Evolutionary conservation across 2,113 vertebrate genomes (phyloP), one percentile per base, ranked within the genome.

Genomic region (Romanogobio albipinnatus): DNA sequence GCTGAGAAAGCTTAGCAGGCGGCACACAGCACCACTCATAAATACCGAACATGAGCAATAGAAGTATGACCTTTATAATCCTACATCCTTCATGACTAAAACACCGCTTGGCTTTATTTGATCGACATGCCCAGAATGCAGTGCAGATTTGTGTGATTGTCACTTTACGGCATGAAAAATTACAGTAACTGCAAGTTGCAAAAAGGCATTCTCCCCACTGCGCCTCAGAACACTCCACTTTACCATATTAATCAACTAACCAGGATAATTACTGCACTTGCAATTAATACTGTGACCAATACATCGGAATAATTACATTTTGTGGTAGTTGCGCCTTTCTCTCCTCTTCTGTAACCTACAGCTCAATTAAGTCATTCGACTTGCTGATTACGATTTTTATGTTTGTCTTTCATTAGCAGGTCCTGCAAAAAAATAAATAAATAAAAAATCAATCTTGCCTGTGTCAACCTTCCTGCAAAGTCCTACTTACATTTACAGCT

Each of bases 241-340:
- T 51, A 66, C 78, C 61, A 68, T 33, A 66, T 66, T 51, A 33
- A 81, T 66, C 78, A 81, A 49, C 43, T 66, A 29, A 81, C 43
- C 61, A 68, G 43, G 26, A 68, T 81, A 82, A 73, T 82, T 39
- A 71, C 49, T 51, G 64, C 66, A 71, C 29, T 71, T 82, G 22
- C 29, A 58, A 73, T 82, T 82, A 71, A 82, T 56, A 82, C 33
- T 43, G 49, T 71, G 64, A 73, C 80, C 80, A 71, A 56, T 82
- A 82, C 33, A 71, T 9, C 13, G 6, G 81, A n/a, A 82, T 82
- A 58, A 71, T 82, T 82, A 39, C 19, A 56, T 71, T 82, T 51
- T 36, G 61, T 53, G 24, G 24, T 45, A 81, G 45, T 49, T 51
- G 47, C 1, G 10, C 51, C 22, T 71, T 58, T 43, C 59, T 68